Conservation (phyloP, 2,797 vertebrate species). For the Clamator glandarius region DNA sequence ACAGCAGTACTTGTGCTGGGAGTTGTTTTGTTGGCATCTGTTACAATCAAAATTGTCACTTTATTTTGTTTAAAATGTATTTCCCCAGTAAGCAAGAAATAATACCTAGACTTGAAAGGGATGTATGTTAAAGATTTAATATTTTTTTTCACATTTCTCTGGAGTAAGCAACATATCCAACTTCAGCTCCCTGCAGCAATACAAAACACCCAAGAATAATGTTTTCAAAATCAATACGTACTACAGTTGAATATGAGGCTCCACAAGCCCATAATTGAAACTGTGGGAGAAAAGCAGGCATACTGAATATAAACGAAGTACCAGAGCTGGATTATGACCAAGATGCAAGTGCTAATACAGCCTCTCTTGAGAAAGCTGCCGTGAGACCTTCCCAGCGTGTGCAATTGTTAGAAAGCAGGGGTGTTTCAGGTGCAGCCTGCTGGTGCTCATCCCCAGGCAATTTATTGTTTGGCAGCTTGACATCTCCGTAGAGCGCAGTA, state of each 20-base stretch:
- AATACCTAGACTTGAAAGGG: constrained; percentile 2
- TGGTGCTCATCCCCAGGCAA: background rate
- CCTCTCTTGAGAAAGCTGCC: background rate
- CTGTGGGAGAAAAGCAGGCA: constrained; percentile 20
- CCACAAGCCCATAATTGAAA: constrained; percentile 45
- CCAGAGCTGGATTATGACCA: constrained; percentile 8
- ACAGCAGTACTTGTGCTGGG: constrained; percentile 13
- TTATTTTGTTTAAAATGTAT: constrained; percentile 24
- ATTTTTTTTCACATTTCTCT: constrained; percentile 30
- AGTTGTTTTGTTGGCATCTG: constrained; percentile 9
- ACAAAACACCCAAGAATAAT: constrained; percentile 45
- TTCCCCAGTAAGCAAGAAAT: constrained; percentile 28
- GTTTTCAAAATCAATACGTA: constrained; percentile 57
- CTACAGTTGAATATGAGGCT: constrained; percentile 25
- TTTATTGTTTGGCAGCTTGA: background rate
- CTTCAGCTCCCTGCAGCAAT: constrained; percentile 44
- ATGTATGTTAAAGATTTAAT: background rate
- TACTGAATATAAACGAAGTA: constrained; percentile 41
- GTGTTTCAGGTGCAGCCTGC: background rate
- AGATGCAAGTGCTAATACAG: constrained; percentile 9
- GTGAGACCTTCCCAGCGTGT: background rate
- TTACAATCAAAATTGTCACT: constrained; percentile 20
- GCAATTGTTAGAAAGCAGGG: background rate
- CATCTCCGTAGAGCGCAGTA: background rate
- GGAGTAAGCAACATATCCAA: background rate